Conservation (phyloP, 2,113 vertebrate species). For the Thalassoma bifasciatum region DNA sequence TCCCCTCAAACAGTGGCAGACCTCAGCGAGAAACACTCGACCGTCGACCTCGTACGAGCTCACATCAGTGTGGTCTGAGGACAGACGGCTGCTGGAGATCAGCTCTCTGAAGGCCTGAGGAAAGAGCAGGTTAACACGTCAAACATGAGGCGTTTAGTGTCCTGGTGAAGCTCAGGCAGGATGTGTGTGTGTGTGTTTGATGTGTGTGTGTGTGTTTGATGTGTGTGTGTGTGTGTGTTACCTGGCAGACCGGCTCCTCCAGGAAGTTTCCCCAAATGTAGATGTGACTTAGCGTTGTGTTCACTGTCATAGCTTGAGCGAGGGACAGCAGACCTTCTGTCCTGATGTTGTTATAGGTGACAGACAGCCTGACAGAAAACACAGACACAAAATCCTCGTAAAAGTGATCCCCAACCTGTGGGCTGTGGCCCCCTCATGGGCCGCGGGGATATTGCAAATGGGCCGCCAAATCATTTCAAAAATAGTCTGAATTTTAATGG, state of each 20-base stretch:
- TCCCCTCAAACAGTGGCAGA: conserved; percentile 82
- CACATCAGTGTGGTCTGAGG: conserved; percentile 83
- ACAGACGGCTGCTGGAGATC: conserved; percentile 79
- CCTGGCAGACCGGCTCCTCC: conserved; percentile 87
- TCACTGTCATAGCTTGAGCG: conserved; percentile 78
- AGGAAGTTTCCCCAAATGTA: conserved; percentile 97
- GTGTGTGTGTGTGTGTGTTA: conserved; percentile 58
- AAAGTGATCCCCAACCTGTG: no score
- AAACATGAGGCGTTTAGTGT: not conserved
- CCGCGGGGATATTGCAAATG: no score
- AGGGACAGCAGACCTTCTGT: conserved; percentile 86
- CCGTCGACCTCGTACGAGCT: conserved; percentile 83
- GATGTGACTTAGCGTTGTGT: conserved; percentile 81
- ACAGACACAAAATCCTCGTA: not conserved
- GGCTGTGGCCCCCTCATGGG: no score
- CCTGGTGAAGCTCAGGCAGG: not conserved
- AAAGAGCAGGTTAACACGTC: fast-evolving
- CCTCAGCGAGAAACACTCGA: conserved; percentile 81
- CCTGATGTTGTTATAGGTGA: conserved; percentile 85
- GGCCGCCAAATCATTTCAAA: no score
- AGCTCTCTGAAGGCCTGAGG: conserved; percentile 87
- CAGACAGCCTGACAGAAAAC: conserved; percentile 82
- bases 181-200: no score
- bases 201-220: no score
- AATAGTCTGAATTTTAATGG: no score